A percentile compares a stretch with the other conserved stretches of the same genome.
These are phyloP conservation scores for Geothlypis trichas DNA, from an alignment of 2,113 vertebrate species.

Conservation along the genomic window DNA sequence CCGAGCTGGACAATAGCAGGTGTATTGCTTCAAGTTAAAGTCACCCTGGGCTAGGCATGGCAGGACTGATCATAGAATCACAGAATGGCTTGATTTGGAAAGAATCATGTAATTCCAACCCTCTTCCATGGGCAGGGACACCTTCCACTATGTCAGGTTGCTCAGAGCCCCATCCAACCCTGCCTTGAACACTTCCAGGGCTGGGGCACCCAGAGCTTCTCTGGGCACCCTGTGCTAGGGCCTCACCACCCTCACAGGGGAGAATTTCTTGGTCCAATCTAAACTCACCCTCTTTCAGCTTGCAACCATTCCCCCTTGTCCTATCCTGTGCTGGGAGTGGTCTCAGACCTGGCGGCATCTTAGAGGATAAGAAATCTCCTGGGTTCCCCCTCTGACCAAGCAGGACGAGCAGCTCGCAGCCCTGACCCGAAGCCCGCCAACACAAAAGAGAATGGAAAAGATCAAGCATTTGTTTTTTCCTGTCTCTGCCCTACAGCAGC, in stretches of 20 bases:
- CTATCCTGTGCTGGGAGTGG: accelerated
- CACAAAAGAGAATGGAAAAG: background rate
- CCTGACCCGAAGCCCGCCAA: background rate
- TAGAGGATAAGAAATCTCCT: background rate
- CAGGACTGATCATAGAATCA: background rate
- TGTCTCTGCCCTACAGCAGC: background rate
- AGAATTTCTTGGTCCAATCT: background rate
- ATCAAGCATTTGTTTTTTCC: background rate
- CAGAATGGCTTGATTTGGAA: background rate
- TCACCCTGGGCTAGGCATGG: background rate
- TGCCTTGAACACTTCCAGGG: background rate
- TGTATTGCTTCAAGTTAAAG: background rate
- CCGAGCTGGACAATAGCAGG: background rate
- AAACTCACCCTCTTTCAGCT: background rate
- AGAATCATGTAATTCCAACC: background rate
- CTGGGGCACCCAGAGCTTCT: background rate
- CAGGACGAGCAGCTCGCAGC: background rate
- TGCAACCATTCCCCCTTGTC: background rate
- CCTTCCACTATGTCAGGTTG: background rate
- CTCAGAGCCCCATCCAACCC: background rate
- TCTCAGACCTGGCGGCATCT: background rate
- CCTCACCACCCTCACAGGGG: background rate
- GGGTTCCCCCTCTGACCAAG: background rate
- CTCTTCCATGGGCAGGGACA: background rate
- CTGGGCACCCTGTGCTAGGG: background rate